These are phyloP conservation scores for Alentia gelatinosa DNA, from an alignment of 2,888 invertebrate species.

Conservation along the genomic window DNA sequence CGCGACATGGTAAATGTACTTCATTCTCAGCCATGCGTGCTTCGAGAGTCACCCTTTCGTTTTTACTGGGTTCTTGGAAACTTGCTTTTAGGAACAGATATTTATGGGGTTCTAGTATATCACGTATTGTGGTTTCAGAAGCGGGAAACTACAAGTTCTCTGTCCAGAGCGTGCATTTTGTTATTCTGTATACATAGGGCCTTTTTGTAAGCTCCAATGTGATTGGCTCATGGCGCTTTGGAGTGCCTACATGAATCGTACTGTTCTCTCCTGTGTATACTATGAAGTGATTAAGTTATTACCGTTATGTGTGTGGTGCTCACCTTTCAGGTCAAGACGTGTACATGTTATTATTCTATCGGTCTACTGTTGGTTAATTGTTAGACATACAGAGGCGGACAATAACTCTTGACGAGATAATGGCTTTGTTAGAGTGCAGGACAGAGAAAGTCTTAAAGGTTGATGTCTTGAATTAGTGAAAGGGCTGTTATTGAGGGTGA, in stretches of 20 bases:
- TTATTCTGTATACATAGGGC: not conserved
- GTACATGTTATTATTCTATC: not conserved
- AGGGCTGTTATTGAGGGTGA: not conserved
- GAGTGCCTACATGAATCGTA: not conserved
- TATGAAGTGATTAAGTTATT: slow-evolving; percentile 23
- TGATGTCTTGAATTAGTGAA: too few species aligned
- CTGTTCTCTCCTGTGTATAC: not conserved
- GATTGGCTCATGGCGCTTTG: not conserved
- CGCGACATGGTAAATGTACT: too few species aligned
- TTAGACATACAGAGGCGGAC: not conserved
- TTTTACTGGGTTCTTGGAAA: too few species aligned
- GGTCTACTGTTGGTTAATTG: slow-evolving; percentile 14
- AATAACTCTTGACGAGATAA: not conserved
- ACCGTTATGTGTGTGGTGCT: not conserved
- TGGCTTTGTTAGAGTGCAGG: too few species aligned
- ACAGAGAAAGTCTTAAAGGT: too few species aligned
- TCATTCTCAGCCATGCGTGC: too few species aligned
- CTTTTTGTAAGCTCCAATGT: not conserved
- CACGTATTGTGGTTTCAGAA: not conserved
- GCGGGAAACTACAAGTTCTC: not conserved
- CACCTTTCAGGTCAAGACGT: not conserved
- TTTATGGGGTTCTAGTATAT: too few species aligned
- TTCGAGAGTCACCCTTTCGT: too few species aligned
- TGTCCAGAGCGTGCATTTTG: slow-evolving; percentile 3
- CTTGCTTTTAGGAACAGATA: too few species aligned